phyloP scores from a whole-genome alignment of 2,888 invertebrate genomes.

The Apamea epomidion region DNA sequence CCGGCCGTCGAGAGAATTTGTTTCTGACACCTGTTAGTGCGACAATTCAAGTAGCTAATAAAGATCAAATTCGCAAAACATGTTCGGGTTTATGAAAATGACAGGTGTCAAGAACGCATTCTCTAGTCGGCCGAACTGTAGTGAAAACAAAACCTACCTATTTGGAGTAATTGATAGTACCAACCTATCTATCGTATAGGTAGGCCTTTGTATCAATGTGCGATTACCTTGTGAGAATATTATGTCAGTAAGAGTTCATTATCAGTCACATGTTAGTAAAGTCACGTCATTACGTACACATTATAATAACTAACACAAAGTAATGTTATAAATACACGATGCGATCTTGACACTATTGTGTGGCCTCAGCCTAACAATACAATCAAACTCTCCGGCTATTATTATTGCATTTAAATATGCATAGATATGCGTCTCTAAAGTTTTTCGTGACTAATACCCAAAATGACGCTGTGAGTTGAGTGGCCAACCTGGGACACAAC shows the following conservation, averaged over 20 bases:
- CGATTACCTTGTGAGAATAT: slow-evolving; percentile 10
- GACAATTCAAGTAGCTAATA: too few species aligned
- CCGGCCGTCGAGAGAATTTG: too few species aligned
- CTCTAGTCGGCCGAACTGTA: too few species aligned
- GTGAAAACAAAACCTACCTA: not conserved
- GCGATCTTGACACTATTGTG: slow-evolving; percentile 74
- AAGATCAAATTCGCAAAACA: too few species aligned
- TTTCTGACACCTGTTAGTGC: too few species aligned
- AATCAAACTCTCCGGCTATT: slow-evolving; percentile 67
- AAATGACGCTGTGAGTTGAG: slow-evolving; percentile 1
- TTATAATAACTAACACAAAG: slow-evolving; percentile 30
- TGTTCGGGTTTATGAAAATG: too few species aligned
- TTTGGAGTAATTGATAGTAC: too few species aligned
- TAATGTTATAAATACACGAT: slow-evolving; percentile 50
- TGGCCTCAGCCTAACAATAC: slow-evolving; percentile 73
- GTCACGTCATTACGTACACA: slow-evolving; percentile 17
- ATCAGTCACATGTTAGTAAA: slow-evolving; percentile 28
- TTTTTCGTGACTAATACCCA: slow-evolving; percentile 60
- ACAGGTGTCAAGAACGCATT: too few species aligned
- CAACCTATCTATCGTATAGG: not conserved
- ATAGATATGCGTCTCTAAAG: slow-evolving; percentile 49
- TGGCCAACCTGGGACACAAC: not conserved
- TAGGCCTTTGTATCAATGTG: not conserved
- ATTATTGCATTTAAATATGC: slow-evolving; percentile 73
- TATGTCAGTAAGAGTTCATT: slow-evolving; percentile 47